Percentiles rank a stretch among this genome's conserved stretches.
Evolutionary conservation across 1,140 invertebrate genomes (phyloP).

Genomic region (Dufourea novaeangliae): DNA sequence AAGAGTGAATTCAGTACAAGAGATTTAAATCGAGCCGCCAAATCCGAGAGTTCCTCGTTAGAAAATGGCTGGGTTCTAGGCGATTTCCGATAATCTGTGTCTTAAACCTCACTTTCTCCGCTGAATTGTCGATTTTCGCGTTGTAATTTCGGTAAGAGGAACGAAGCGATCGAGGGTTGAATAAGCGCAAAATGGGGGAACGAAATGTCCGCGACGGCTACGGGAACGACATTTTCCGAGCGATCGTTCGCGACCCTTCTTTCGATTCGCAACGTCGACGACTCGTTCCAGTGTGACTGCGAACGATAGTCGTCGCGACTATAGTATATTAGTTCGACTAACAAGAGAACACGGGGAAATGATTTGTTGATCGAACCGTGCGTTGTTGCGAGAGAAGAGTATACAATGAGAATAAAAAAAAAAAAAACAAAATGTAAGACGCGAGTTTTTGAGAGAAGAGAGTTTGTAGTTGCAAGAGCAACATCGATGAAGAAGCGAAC

Average conservation of each 20-base stretch:
- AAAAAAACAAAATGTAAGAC: not conserved
- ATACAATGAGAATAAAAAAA: too few relatives aligned
- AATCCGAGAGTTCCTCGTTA: too few relatives aligned
- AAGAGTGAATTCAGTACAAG: not conserved
- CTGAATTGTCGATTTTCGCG: not conserved
- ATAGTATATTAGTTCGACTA: not conserved
- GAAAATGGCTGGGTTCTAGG: too few relatives aligned
- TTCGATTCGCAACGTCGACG: not conserved
- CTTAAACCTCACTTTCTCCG: not conserved
- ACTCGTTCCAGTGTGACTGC: not conserved
- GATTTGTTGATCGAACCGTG: slow-evolving; percentile 20
- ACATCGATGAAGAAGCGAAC: slow-evolving; percentile 62
- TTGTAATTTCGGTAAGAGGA: slow-evolving; percentile 9
- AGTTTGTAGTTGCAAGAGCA: slow-evolving; percentile 55
- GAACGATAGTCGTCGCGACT: not conserved
- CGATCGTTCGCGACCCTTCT: slow-evolving; percentile 9
- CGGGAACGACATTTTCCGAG: not conserved
- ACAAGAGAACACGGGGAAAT: not conserved
- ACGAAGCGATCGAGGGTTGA: not conserved
- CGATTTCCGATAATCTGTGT: too few relatives aligned
- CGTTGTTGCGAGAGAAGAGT: not conserved
- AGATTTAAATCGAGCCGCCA: not conserved
- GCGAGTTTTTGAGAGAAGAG: slow-evolving; percentile 31
- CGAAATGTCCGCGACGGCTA: not conserved
- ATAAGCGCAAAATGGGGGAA: not conserved